Percentiles rank a stretch among this genome's conserved stretches.
Conservation (phyloP, 2,113 vertebrate genomes). For the Chaenogobius annularis region DNA sequence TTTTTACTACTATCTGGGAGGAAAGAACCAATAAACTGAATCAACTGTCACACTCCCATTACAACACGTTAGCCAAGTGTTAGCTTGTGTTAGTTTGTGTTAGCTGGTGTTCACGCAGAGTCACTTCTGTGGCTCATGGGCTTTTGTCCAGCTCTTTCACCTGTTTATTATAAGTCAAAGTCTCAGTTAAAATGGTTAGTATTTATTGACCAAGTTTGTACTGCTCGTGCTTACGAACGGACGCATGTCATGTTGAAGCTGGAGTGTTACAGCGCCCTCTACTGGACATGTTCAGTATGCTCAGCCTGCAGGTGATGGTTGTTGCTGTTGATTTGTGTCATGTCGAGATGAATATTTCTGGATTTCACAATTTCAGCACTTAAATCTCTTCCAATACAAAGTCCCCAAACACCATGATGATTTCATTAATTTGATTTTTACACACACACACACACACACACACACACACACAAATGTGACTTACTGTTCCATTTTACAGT, state of each 20-base stretch:
- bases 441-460: no score
- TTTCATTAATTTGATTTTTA: no score
- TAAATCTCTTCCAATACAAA: no score
- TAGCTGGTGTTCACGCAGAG: no score
- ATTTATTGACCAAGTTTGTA: not conserved
- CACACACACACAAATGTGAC: no score
- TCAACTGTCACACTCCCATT: no score
- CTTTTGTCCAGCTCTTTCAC: not conserved
- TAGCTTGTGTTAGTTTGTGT: not conserved
- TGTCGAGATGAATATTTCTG: no score
- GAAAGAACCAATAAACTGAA: not conserved
- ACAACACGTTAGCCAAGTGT: not conserved
- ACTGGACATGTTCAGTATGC: not conserved
- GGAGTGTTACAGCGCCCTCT: not conserved
- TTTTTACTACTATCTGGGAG: not conserved
- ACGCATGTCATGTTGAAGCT: not conserved
- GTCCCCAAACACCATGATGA: no score
- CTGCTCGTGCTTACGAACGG: not conserved
- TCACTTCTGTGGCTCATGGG: not conserved
- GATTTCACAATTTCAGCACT: no score
- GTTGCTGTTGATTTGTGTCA: no score
- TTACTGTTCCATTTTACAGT: no score
- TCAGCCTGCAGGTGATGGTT: no score
- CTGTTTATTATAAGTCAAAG: not conserved
- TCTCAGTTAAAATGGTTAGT: not conserved